Evolutionary conservation across 1,140 invertebrate genomes (phyloP).

Genomic region (Magallana gigas): DNA sequence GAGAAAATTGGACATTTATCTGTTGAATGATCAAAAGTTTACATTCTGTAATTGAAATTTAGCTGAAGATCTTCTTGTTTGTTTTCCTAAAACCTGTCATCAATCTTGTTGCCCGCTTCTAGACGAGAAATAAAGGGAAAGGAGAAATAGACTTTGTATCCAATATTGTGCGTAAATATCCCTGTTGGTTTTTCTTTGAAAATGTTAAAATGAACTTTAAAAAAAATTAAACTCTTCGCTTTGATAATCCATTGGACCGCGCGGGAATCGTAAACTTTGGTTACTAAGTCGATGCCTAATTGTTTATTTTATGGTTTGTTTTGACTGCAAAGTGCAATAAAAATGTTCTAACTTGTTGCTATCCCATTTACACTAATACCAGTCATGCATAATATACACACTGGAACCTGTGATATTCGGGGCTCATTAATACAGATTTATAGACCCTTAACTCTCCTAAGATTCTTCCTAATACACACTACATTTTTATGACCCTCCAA

Average conservation of each 20-base stretch:
- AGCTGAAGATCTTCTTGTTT: conserved; percentile 37
- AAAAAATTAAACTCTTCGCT: too few relatives aligned
- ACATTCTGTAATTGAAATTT: conserved; percentile 40
- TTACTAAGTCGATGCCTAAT: not conserved
- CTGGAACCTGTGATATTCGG: conserved; percentile 21
- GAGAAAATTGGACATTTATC: conserved; percentile 43
- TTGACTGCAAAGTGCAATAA: conserved; percentile 32
- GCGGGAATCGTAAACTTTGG: too few relatives aligned
- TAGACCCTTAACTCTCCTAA: conserved; percentile 24
- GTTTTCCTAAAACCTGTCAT: conserved; percentile 25
- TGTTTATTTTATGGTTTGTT: conserved; percentile 9
- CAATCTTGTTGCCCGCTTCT: conserved; percentile 34
- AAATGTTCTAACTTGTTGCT: conserved; percentile 17
- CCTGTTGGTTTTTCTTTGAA: not conserved
- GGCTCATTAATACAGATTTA: conserved; percentile 28
- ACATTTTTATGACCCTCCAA: conserved; percentile 31
- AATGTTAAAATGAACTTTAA: too few relatives aligned
- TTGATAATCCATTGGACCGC: too few relatives aligned
- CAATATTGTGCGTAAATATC: not conserved
- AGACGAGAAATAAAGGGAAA: conserved; percentile 6
- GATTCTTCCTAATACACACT: conserved; percentile 16
- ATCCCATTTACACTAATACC: conserved; percentile 22
- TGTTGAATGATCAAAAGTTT: conserved; percentile 40
- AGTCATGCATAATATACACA: conserved; percentile 19
- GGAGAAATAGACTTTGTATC: not conserved